phyloP scores from a whole-genome alignment of 2,113 vertebrate genomes.

The Platysteira castanea region DNA sequence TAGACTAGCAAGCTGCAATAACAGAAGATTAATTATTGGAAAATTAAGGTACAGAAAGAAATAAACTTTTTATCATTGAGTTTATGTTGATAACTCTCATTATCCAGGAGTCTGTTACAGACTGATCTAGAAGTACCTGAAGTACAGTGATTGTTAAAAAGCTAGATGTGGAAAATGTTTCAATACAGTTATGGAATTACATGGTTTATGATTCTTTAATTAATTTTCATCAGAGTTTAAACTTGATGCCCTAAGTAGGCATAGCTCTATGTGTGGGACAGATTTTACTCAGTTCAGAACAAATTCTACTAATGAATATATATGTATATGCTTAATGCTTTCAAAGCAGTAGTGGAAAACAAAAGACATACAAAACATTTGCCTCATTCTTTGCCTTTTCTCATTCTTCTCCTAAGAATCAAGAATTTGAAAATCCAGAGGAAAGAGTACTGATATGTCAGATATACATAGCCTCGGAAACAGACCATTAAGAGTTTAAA shows the following conservation, averaged over 20 bases:
- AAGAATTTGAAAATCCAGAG: neutral
- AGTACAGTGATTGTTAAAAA: neutral
- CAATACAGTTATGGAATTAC: neutral
- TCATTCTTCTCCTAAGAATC: neutral
- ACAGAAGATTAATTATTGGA: neutral
- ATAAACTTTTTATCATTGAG: neutral
- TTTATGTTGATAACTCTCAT: neutral
- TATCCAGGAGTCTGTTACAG: neutral
- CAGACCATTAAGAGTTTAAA: neutral
- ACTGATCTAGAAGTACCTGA: neutral
- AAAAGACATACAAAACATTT: neutral
- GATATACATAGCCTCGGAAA: neutral
- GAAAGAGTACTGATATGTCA: neutral
- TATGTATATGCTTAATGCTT: neutral
- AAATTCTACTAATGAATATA: neutral
- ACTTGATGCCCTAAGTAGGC: neutral
- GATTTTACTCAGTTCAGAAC: neutral
- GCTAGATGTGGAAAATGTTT: neutral
- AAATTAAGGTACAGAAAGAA: neutral
- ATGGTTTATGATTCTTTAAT: neutral
- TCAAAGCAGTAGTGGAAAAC: neutral
- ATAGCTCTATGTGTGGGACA: neutral
- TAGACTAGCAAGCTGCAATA: neutral
- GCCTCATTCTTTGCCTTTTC: neutral
- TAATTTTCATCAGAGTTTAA: neutral